Percentiles rank a stretch among this genome's conserved stretches.
These are phyloP conservation scores for Chloropsis cyanopogon DNA, from an alignment of 2,113 vertebrate genomes.

Conservation along the genomic window DNA sequence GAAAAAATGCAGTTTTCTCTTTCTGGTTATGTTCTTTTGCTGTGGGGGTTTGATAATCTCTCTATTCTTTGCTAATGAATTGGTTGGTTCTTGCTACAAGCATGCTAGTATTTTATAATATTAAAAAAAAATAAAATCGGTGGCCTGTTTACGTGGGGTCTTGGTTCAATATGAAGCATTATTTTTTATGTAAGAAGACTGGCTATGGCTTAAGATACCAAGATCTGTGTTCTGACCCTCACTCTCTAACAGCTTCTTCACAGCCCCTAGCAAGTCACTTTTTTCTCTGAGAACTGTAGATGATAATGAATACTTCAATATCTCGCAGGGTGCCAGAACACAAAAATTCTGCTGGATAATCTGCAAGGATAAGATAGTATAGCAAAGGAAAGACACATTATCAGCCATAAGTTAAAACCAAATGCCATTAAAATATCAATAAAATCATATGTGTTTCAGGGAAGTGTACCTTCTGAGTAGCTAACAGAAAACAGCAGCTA, in stretches of 20 bases:
- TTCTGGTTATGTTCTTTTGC: not conserved
- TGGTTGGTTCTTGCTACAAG: not conserved
- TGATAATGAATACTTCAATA: not conserved
- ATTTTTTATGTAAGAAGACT: not conserved
- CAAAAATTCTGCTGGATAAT: not conserved
- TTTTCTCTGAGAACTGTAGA: not conserved
- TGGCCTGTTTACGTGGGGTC: not conserved
- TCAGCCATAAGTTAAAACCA: not conserved
- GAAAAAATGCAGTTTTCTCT: not conserved
- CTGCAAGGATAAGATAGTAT: not conserved
- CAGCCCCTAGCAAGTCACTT: not conserved
- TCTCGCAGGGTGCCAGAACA: not conserved
- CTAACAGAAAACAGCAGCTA: not conserved
- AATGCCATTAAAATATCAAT: not conserved
- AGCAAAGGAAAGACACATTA: not conserved
- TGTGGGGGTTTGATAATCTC: not conserved
- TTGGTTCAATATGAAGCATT: not conserved
- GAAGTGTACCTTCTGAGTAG: not conserved
- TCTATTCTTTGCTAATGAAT: not conserved
- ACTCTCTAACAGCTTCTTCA: not conserved
- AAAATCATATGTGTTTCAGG: not conserved
- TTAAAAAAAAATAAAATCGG: not conserved
- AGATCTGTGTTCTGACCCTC: not conserved
- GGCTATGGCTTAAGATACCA: not conserved
- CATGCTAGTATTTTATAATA: not conserved